Percentiles rank a stretch among this genome's conserved stretches.
These are phyloP conservation scores for Pseudopipra pipra DNA, from an alignment of 2,113 vertebrate species.

Conservation along the genomic window DNA sequence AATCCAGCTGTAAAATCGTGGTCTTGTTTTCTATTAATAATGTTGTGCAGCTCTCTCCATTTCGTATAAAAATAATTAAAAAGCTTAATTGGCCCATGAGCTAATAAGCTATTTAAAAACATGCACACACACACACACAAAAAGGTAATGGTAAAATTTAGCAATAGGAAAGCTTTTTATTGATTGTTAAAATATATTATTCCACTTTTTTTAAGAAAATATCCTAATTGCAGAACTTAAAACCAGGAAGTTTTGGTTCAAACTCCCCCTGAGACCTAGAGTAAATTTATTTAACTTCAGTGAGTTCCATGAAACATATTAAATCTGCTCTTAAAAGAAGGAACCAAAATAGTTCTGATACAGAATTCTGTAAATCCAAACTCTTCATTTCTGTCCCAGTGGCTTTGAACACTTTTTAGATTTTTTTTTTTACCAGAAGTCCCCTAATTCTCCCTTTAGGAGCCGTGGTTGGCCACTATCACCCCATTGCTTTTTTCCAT, in stretches of 20 bases:
- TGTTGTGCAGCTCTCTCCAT: background rate
- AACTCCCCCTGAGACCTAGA: background rate
- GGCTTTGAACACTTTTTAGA: background rate
- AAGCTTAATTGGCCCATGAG: background rate
- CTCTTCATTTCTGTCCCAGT: background rate
- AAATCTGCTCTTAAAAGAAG: background rate
- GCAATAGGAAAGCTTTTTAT: background rate
- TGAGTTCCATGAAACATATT: background rate
- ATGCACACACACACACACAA: background rate
- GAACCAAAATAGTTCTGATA: background rate
- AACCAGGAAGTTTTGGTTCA: background rate
- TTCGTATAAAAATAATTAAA: background rate
- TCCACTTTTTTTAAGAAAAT: background rate
- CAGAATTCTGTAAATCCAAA: background rate
- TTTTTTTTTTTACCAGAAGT: background rate
- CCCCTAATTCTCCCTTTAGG: background rate
- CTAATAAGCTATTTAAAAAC: background rate
- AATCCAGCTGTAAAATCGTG: background rate
- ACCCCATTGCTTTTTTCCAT: fast-evolving
- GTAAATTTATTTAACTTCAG: background rate
- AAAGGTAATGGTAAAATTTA: background rate
- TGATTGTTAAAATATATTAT: background rate
- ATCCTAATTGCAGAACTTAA: background rate
- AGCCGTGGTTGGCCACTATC: background rate
- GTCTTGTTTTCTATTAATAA: background rate